Base-by-base conservation (phyloP, 30 jellyfish, hydroid and myxozoan genomes). In the Aurelia aurita complex sp. Pacific region DNA sequence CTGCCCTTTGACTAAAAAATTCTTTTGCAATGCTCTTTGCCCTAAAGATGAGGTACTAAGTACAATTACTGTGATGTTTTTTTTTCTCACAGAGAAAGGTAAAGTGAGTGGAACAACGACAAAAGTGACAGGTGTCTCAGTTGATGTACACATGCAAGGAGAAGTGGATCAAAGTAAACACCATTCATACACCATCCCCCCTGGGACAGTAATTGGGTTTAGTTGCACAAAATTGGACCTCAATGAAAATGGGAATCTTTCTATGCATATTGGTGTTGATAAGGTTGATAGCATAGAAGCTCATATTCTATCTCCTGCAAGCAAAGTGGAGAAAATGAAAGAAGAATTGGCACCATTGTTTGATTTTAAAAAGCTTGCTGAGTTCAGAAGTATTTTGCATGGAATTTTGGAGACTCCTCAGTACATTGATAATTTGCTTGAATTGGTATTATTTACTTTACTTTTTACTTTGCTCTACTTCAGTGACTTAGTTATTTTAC, bases 181-280 rank as follows among this genome's bases (percentile, higher is more conserved):
- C 23, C 89, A 82, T 32, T 69, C 96, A 13, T 94, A 67, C 81
- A 80, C 83, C 32, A 85, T 94, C 14, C 97, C 97, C 10, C 85
- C 96, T n/a, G 90, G 85, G 65, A 94, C 98, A 5, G 95, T 94
- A 38, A 92, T 94, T 63, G 97, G 97, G 29, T 94, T 74, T 69
- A 82, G 97, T 74, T 94, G 98, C 89, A 94, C 88, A 38, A 79
- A 80, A 62, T 18, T 94, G 80, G 96, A 91, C 29, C 62, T 94
- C 17, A 59, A 73, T 60, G 88, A 80, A 17, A 35, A 52, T 60
- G 98, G 98, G 3, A 32, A 36, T 14, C 69, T 85, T 0, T 40
- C 88, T 7, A 82, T 94, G 88, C 98, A 94, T 69, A 86, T 95
- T 67, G 96, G 88, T 4, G 89, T 80, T 17, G 98, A 88, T 63